phyloP scores from a whole-genome alignment of 2,113 vertebrate species.

The Podarcis cretensis region DNA sequence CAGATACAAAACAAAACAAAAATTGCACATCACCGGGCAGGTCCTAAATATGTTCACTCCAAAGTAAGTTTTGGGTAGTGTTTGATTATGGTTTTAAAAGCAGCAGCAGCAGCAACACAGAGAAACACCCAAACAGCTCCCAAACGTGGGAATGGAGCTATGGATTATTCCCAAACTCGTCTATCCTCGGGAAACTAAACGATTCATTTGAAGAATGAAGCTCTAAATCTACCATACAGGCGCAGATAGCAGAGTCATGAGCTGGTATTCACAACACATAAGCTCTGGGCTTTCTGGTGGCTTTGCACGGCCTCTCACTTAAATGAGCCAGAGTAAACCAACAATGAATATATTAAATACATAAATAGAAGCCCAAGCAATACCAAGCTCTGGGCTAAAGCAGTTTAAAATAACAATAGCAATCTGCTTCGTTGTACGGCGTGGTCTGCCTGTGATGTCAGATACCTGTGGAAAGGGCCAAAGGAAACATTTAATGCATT shows the following conservation, averaged over 20 bases:
- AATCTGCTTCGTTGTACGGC: background rate
- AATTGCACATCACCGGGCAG: background rate
- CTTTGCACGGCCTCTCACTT: conserved; percentile 36
- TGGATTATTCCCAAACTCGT: conserved; percentile 52
- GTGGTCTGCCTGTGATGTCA: background rate
- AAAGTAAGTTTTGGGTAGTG: background rate
- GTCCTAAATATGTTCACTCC: background rate
- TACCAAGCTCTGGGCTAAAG: conserved; percentile 17
- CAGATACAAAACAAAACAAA: background rate
- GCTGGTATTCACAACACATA: background rate
- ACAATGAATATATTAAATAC: conserved; percentile 36
- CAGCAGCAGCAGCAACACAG: too few species aligned
- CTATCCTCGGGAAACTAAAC: conserved; percentile 35
- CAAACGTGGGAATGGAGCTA: background rate
- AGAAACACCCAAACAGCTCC: conserved; percentile 23
- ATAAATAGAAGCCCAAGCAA: conserved; percentile 26
- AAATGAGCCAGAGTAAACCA: conserved; percentile 39
- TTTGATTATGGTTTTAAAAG: background rate
- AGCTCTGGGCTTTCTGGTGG: conserved; percentile 45
- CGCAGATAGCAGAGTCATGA: conserved; percentile 25
- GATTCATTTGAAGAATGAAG: conserved; percentile 15
- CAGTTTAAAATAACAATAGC: conserved; percentile 18
- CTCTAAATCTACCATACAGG: background rate
- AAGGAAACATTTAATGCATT: background rate
- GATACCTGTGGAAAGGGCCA: background rate